Conservation (phyloP, 2,113 vertebrate genomes). For the Otocyon megalotis region DNA sequence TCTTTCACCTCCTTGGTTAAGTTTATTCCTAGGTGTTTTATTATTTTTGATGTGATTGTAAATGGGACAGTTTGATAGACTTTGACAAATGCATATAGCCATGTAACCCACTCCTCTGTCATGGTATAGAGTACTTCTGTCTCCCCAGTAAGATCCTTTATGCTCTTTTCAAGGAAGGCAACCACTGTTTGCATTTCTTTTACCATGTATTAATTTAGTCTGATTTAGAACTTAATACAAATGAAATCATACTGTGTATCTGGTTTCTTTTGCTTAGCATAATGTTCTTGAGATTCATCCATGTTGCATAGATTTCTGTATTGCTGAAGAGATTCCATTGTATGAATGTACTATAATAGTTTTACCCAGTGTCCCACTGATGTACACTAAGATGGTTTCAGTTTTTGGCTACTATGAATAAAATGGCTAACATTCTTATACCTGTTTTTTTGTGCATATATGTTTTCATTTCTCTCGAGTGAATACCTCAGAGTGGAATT, state of each 20-base stretch:
- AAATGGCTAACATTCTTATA: neutral
- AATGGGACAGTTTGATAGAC: neutral
- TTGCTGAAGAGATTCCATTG: neutral
- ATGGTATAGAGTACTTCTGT: neutral
- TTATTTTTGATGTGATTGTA: neutral
- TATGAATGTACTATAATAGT: neutral
- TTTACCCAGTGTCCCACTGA: neutral
- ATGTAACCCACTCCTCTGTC: neutral
- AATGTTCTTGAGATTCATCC: neutral
- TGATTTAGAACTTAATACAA: constrained; percentile 10
- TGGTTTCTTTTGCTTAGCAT: neutral
- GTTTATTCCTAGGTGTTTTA: neutral
- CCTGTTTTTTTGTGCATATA: neutral
- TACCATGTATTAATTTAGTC: neutral
- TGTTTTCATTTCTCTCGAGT: neutral
- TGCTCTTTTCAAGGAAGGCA: neutral
- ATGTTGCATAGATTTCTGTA: neutral
- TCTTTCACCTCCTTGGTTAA: neutral
- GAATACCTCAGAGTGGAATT: neutral
- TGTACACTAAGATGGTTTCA: neutral
- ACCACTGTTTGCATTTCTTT: neutral
- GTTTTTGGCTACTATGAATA: neutral
- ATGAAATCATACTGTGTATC: neutral
- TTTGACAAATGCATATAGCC: neutral
- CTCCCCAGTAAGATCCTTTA: neutral